These are phyloP conservation scores for Irena cyanogastra DNA, from an alignment of 2,113 vertebrate genomes.

Conservation along the genomic window DNA sequence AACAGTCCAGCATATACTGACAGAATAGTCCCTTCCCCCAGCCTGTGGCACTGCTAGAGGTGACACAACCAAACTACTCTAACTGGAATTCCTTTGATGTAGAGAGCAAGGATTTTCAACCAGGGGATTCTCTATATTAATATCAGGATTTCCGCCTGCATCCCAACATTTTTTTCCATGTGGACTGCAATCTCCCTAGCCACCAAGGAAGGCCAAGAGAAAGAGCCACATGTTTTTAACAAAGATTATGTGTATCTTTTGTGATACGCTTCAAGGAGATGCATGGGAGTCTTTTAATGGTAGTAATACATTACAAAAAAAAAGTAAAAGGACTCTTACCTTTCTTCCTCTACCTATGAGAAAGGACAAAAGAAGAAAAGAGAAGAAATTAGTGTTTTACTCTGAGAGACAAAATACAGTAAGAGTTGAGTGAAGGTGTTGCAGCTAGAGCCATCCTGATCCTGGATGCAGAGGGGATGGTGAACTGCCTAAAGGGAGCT, in stretches of 20 bases:
- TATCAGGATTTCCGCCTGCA: background rate
- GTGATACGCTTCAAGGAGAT: background rate
- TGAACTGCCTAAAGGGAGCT: background rate
- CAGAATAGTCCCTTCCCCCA: background rate
- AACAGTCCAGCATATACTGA: background rate
- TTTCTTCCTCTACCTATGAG: constrained; percentile 76
- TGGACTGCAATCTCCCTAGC: background rate
- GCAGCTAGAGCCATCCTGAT: background rate
- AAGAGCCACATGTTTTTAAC: background rate
- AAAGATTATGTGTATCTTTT: background rate
- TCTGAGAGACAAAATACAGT: background rate
- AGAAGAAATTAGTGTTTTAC: constrained; percentile 11
- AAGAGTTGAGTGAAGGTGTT: background rate
- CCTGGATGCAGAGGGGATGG: background rate
- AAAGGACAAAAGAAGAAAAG: constrained; percentile 24
- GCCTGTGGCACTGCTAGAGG: background rate
- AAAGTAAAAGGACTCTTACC: constrained; percentile 60
- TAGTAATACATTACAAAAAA: background rate
- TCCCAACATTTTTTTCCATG: background rate
- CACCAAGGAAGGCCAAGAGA: background rate
- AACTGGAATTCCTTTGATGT: background rate
- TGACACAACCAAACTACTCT: background rate
- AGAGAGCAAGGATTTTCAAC: background rate
- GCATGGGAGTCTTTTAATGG: background rate
- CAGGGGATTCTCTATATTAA: background rate